Base-by-base conservation (phyloP, 2,797 vertebrate genomes). In the Lithobates pipiens region DNA sequence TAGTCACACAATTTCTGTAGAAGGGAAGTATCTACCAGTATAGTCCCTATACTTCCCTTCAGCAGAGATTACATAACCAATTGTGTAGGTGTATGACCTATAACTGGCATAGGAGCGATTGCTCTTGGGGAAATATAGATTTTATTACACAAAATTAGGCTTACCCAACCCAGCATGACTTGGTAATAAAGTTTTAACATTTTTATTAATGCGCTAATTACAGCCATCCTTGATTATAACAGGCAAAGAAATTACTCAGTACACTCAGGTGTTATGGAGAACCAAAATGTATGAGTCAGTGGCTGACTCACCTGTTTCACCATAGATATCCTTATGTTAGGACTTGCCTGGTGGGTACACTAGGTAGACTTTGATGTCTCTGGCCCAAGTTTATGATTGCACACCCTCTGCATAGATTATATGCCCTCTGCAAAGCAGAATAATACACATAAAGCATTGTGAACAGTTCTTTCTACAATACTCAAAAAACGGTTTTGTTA, bases 241-340 rank as follows among this genome's bases (percentile, higher is more conserved):
- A 42, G 21, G 39, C 39, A 21, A 42, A 42, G 7, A 3, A 32
- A n/a, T 72, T 10, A 23, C 68, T 21, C 32, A 39, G 21, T 39
- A 57, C 54, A 57, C 5, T 57, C 16, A 71, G 29, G 34, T 72
- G 68, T n/a, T 72, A 72, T 42, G 21, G 21, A 11, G 9, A 78
- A 44, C 21, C 21, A 29, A 67, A 44, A 27, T 10, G 15, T 3
- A 29, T 78, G 34, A 44, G 39, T 68, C 39, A 78, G 2, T 8
- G 13, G 0, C 18, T 78, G 63, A 68, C n/a, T 68, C 63, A 78
- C 39, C 25, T 68, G 36, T 78, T 68, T 78, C 77, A 78, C 61
- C 36, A 78, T 27, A 68, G 13, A 29, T 39, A 67, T n/a, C 50
- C 10, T 54, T 50, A 6, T 44, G 29, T 70, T 27, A 44, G 2